Base-by-base conservation (phyloP, 2,888 invertebrate genomes). In the Nephrocerus scutellatus region DNA sequence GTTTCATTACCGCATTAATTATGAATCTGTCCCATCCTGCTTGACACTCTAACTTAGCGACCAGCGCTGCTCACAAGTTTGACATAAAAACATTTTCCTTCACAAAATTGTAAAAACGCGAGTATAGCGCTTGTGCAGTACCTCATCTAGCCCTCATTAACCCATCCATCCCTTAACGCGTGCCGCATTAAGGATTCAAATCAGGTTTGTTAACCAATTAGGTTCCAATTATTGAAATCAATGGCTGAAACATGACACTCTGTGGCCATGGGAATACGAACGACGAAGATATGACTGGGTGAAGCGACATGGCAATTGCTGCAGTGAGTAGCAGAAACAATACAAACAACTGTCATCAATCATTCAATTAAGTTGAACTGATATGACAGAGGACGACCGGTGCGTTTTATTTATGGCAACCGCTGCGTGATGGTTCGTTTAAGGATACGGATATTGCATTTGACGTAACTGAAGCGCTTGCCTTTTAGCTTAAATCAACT, bases 171-270 rank as follows among this genome's bases (percentile, higher is more conserved):
- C 25, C 31, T 32, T 30, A 37, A 30, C 28, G 38, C 35, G 31
- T 34, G 33, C 32, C 16, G 36, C 40, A 47, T 52, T 50, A 48
- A 44, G 43, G 41, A 52, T 52, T 46, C 49, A 51, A 48, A 46
- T 41, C 50, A 46, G 52, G 53, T 51, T 54, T 54, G 52, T 57
- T 56, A 60, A 57, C 57, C 59, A 48, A 44, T 42, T 47, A 49
- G 51, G 47, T 51, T 49, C 50, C 53, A 51, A 54, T 52, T 54
- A 56, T 54, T 59, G 56, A 59, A 62, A 57, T 60, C 57, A 57
- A 60, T 58, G 56, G 51, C 48, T 49, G 50, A 54, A 46, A 47
- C 44, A 40, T 41, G 38, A 30, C 16, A 7, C 45, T 38, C 50
- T 52, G 57, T 55, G 34, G 23, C 36, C 26, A 8, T 32, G 36